Percentiles rank a stretch among this genome's conserved stretches.
Evolutionary conservation across 2,113 vertebrate genomes (phyloP).

Genomic region (Mugil cephalus): DNA sequence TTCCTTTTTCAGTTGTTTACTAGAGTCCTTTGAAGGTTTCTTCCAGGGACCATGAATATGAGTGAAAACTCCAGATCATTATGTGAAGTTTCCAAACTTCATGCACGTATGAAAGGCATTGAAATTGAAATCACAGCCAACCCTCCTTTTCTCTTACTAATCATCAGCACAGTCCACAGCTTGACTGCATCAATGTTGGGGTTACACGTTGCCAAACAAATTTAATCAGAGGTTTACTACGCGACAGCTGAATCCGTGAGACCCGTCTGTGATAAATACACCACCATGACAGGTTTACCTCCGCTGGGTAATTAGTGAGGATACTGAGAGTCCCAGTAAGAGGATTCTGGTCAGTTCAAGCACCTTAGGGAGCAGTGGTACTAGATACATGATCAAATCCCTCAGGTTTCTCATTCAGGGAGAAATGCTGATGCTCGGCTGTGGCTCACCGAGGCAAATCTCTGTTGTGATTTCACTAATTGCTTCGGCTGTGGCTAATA

Average conservation of each 20-base stretch:
- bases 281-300: not conserved
- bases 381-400: slow-evolving; percentile 47
- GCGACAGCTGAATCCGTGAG: not conserved
- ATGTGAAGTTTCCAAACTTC: too few species aligned
- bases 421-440: slow-evolving; percentile 13
- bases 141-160: too few species aligned
- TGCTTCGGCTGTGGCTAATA: slow-evolving; percentile 42
- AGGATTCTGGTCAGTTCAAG: slow-evolving; percentile 55
- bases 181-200: too few species aligned
- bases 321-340: slow-evolving; percentile 39
- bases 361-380: slow-evolving; percentile 28
- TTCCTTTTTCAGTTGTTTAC: too few species aligned
- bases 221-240: not conserved
- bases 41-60: too few species aligned
- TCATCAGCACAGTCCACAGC: too few species aligned
- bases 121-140: too few species aligned
- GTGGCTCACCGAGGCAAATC: slow-evolving; percentile 32
- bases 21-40: too few species aligned
- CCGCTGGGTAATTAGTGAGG: slow-evolving; percentile 26
- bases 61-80: too few species aligned
- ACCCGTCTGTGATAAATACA: not conserved
- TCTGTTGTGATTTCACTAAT: slow-evolving; percentile 55
- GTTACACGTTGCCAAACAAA: too few species aligned
- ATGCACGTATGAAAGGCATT: too few species aligned
- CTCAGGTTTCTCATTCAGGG: slow-evolving; percentile 27